These are phyloP conservation scores for Rhabdophis nuchalis DNA, from an alignment of 2,797 vertebrate genomes.

Conservation along the genomic window DNA sequence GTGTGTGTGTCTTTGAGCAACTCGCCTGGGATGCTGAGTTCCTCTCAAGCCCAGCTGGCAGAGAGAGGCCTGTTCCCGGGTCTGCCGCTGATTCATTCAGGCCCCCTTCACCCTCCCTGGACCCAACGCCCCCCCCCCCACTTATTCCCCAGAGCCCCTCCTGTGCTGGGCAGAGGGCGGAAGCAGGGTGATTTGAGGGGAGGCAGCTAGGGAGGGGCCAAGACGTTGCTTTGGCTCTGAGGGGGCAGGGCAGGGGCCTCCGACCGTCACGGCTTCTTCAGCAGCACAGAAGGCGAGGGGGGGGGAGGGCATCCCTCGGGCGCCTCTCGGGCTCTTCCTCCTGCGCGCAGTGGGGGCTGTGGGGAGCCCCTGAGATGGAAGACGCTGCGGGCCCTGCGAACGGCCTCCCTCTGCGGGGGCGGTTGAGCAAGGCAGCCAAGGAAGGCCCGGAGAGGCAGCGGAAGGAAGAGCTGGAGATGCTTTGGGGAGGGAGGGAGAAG, in stretches of 20 bases:
- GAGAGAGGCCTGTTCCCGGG: not conserved
- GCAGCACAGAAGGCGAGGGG: not conserved
- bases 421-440: not conserved
- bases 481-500: not conserved
- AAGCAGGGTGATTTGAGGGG: not conserved
- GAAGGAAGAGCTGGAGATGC: not conserved
- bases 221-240: not conserved
- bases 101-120: not conserved
- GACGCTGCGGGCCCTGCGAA: not conserved
- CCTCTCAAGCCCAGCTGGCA: not conserved
- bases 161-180: not conserved
- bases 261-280: not conserved
- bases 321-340: not conserved
- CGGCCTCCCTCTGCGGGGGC: rapidly evolving
- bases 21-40: not conserved
- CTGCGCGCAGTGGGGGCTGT: not conserved
- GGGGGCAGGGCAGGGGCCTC: not conserved
- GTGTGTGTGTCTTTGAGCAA: not conserved
- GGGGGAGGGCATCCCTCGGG: not conserved
- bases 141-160: not conserved
- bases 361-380: rapidly evolving
- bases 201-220: not conserved
- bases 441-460: not conserved
- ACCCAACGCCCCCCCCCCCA: not conserved
- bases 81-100: not conserved